Conservation (phyloP, 2,888 invertebrate species). For the Harpagoxenus sublaevis region DNA sequence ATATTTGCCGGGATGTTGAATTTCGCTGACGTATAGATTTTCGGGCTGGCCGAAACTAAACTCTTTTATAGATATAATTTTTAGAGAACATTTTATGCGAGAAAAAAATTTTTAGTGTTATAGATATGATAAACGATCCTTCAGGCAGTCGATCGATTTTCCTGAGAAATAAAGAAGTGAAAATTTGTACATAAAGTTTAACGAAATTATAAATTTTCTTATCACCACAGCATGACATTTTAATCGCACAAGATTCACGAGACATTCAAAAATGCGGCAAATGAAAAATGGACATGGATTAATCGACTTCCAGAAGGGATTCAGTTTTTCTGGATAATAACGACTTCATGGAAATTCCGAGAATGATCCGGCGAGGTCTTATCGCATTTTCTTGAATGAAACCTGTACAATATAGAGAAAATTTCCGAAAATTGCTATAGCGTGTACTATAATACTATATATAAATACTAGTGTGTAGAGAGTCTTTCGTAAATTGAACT, state of each 20-base stretch:
- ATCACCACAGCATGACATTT: not conserved
- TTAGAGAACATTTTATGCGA: constrained; percentile 17
- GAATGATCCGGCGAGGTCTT: not conserved
- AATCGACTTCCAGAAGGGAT: not conserved
- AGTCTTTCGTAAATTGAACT: constrained; percentile 27
- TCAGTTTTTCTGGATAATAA: not conserved
- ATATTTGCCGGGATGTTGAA: not conserved
- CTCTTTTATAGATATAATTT: constrained; percentile 28
- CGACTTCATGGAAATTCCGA: constrained; percentile 8
- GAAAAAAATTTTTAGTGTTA: not conserved
- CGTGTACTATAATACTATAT: not conserved
- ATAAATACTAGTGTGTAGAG: not conserved
- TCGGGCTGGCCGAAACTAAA: not conserved
- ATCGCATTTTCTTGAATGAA: constrained; percentile 24
- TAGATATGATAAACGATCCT: not conserved
- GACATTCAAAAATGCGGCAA: not conserved
- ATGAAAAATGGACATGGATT: not conserved
- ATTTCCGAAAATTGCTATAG: constrained; percentile 14
- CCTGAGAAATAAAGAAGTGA: not conserved
- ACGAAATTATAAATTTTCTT: not conserved
- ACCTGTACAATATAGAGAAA: constrained; percentile 4
- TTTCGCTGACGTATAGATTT: constrained; percentile 7
- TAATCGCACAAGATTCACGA: not conserved
- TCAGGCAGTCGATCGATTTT: constrained; percentile 15
- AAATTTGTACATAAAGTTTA: not conserved